Conservation (phyloP, 2,888 invertebrate species). For the Ametastegia equiseti region DNA sequence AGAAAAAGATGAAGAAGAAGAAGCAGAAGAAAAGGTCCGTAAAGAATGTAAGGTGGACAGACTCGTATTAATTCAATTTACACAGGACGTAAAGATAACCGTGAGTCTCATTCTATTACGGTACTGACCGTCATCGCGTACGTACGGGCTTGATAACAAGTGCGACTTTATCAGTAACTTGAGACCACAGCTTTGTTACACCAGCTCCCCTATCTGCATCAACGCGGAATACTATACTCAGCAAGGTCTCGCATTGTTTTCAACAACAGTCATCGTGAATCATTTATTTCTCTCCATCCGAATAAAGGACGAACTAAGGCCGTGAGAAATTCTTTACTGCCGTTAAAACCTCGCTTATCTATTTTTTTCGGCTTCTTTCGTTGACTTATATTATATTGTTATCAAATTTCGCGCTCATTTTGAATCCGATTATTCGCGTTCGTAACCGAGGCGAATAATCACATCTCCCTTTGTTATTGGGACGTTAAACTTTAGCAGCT, state of each 20-base stretch:
- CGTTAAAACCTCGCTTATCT: too few relatives aligned
- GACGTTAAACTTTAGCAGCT: neutral
- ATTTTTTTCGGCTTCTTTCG: too few relatives aligned
- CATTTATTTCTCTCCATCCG: too few relatives aligned
- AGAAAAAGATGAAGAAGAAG: neutral
- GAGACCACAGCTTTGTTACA: constrained; percentile 2
- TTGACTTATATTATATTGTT: too few relatives aligned
- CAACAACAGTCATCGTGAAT: neutral
- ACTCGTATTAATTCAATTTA: neutral
- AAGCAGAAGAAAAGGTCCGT: too few relatives aligned
- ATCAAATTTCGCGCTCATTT: neutral
- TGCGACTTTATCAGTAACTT: neutral
- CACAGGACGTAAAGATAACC: neutral
- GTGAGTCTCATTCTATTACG: neutral
- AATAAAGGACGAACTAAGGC: too few relatives aligned
- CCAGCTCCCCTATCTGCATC: neutral
- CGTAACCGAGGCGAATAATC: neutral
- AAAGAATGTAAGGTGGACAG: constrained; percentile 2
- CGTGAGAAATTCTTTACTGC: too few relatives aligned
- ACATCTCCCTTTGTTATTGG: too few relatives aligned
- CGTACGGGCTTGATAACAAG: neutral
- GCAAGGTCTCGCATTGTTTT: neutral
- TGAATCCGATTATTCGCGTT: neutral
- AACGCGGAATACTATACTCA: neutral
- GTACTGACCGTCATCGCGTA: neutral